Conservation (phyloP, 2,888 invertebrate species). For the Drosophila mimica region DNA sequence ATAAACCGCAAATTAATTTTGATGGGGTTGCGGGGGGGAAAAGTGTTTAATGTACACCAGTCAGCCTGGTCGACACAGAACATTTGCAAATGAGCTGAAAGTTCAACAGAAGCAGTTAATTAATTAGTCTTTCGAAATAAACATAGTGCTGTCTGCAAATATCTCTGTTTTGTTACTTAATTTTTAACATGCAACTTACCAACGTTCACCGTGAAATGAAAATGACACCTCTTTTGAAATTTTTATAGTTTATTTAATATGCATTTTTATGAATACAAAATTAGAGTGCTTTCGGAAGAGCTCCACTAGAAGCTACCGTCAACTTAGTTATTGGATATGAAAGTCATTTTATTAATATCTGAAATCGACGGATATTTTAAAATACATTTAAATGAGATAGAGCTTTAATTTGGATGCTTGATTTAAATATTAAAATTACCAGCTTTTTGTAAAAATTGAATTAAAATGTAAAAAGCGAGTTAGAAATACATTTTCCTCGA, state of each 20-base stretch:
- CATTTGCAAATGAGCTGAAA: conserved; percentile 26
- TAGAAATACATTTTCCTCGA: neutral
- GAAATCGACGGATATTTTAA: neutral
- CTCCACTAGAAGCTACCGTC: neutral
- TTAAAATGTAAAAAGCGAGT: neutral
- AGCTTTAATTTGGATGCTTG: neutral
- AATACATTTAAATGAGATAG: neutral
- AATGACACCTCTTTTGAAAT: neutral
- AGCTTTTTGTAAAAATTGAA: neutral
- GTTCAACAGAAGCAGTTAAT: conserved; percentile 7
- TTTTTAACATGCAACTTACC: neutral
- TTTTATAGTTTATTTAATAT: neutral
- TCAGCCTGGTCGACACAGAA: conserved; percentile 9
- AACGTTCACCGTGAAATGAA: too few species aligned
- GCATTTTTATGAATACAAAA: neutral
- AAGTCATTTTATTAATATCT: neutral
- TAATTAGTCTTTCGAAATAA: conserved; percentile 7
- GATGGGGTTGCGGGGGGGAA: conserved; percentile 6
- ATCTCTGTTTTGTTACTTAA: neutral
- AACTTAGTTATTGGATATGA: too few species aligned
- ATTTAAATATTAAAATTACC: too few species aligned
- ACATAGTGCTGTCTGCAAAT: neutral
- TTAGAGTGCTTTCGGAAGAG: neutral
- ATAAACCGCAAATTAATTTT: conserved; percentile 62
- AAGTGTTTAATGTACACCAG: conserved; percentile 32